Base-by-base conservation (phyloP, 2,888 invertebrate species). In the Acrobasis consociella region DNA sequence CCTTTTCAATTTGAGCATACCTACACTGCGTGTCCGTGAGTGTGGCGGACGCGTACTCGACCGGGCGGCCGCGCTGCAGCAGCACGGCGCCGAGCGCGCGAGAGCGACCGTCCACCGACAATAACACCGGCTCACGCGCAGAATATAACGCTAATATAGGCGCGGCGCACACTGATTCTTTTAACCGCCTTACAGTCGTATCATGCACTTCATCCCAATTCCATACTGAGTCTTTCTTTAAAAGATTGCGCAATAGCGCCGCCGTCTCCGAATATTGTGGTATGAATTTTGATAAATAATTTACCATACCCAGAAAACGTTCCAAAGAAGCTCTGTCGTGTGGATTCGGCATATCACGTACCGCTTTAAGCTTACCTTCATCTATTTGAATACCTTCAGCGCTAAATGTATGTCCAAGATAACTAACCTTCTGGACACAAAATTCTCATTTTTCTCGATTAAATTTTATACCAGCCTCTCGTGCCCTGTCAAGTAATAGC, bases 1-100 rank as follows among this genome's bases (percentile, higher is more conserved):
- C 67, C 42, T 70, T 69, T 16, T 69, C 66, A 1, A 70, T 64
- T 49, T 69, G 67, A 10, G 69, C 69, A 31, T 69, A 69, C 17
- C 69, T 55, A 0, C 2, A 0, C 38, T 69, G 69, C n/a, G 55
- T 39, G n/a, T 55, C 55, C 1, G 55, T 55, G 15, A 55, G 55
- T 2, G 55, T 55, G 9, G 1, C 62, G 58, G 69, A 67, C 1
- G 69, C 67, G 60, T 39, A 69, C 61, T 69, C 66, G 38, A 66
- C 65, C 2, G 67, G 67, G n/a, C 69, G 65, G 39, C 66, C 67
- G 58, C 16, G 63, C 59, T 66, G 69, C 58, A 70, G n/a, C 17
- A 67, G 61, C 58, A 62, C 65, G 13, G 69, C 69, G 59, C 66
- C 67, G 8, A 70, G 58, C 17, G 62, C 65, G 11, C 63, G 62